phyloP scores from a whole-genome alignment of 2,888 invertebrate species.

The Spilarctia lutea region DNA sequence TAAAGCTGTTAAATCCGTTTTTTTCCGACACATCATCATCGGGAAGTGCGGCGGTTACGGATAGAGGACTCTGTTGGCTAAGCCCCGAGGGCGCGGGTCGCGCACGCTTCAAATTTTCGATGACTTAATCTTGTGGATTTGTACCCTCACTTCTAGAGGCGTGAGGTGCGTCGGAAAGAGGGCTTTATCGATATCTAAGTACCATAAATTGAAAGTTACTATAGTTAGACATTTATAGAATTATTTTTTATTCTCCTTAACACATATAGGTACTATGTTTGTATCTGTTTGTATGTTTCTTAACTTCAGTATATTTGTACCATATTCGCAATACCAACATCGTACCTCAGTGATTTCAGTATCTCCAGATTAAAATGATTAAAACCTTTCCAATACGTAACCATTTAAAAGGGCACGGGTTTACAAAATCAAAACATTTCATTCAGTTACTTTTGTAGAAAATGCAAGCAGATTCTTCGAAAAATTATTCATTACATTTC shows the following conservation, averaged over 20 bases:
- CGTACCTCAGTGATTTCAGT: not conserved
- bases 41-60: constrained; percentile 57
- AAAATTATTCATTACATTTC: not conserved
- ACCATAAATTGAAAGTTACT: not conserved
- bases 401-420: not conserved
- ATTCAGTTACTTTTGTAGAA: not conserved
- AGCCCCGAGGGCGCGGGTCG: constrained; percentile 63
- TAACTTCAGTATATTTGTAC: not conserved
- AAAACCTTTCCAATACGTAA: not conserved
- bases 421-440: not conserved
- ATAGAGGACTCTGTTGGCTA: constrained; percentile 55
- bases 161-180: constrained; percentile 51
- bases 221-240: not conserved
- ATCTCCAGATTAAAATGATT: not conserved
- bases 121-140: constrained; percentile 68
- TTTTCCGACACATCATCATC: constrained; percentile 64
- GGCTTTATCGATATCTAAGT: constrained; percentile 22
- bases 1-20: constrained; percentile 65
- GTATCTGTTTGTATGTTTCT: not conserved
- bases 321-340: not conserved
- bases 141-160: constrained; percentile 49
- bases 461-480: not conserved
- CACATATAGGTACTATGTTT: not conserved
- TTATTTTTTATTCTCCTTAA: not conserved
- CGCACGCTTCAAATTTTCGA: constrained; percentile 77